phyloP scores from a whole-genome alignment of 2,888 invertebrate genomes.

The Siphonodentalium dalli region DNA sequence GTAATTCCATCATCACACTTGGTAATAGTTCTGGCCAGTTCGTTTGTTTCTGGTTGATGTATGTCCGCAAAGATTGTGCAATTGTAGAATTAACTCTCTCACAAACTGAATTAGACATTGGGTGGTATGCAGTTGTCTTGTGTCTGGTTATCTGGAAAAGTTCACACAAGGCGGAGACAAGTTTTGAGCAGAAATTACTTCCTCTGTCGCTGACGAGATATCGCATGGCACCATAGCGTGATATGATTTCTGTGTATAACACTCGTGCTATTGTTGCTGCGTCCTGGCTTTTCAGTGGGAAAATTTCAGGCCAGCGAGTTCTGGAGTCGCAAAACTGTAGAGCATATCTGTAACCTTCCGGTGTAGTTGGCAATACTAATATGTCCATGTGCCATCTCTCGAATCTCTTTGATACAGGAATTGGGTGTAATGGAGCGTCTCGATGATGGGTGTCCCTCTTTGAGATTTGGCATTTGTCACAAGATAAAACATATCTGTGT shows the following conservation, averaged over 20 bases:
- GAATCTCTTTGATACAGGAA: slow-evolving; percentile 14
- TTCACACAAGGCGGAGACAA: slow-evolving; percentile 31
- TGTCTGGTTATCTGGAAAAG: slow-evolving; percentile 27
- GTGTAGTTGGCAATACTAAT: slow-evolving; percentile 13
- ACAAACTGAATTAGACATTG: slow-evolving; percentile 28
- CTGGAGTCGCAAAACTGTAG: slow-evolving; percentile 27
- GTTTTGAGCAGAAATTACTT: slow-evolving; percentile 27
- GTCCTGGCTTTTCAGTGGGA: slow-evolving; percentile 29
- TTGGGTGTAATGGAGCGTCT: slow-evolving; percentile 14
- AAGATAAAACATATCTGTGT: slow-evolving; percentile 17
- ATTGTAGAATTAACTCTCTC: slow-evolving; percentile 31
- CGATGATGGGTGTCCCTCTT: slow-evolving; percentile 15
- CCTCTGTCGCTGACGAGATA: slow-evolving; percentile 32
- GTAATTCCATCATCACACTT: slow-evolving; percentile 31
- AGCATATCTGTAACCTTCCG: slow-evolving; percentile 72
- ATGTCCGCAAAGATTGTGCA: slow-evolving; percentile 24
- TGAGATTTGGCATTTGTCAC: slow-evolving; percentile 19
- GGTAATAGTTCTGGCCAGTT: slow-evolving; percentile 30
- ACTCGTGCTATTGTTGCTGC: slow-evolving; percentile 28
- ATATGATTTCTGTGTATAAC: slow-evolving; percentile 29
- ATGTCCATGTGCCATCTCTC: slow-evolving; percentile 30
- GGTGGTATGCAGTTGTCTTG: slow-evolving; percentile 29
- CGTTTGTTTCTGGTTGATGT: slow-evolving; percentile 21
- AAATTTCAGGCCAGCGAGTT: slow-evolving; percentile 29
- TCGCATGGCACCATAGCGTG: slow-evolving; percentile 33